Evolutionary conservation across 2,888 invertebrate species (phyloP), one percentile per base, ranked within the genome.

Genomic region (Aphodius granarius): DNA sequence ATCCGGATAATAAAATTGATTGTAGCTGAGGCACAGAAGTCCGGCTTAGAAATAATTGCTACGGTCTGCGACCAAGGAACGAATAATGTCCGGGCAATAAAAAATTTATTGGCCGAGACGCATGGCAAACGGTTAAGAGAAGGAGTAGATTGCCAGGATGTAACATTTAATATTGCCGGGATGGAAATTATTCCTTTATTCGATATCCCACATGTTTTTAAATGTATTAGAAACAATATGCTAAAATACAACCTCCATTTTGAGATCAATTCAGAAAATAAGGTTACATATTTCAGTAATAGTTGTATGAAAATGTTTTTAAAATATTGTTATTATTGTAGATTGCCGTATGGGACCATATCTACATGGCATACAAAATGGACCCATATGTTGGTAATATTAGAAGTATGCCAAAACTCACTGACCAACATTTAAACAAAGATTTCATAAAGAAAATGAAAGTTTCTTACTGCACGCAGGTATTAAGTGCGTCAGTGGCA

Each of bases 391-490:
- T 70, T 15, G 76, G 76, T 13, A 66, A 66, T 43, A 43, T 78
- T 5, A 70, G 76, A 20, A 70, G 17, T 6, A 75, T 78, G 74
- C 75, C 75, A 13, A 73, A 75, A 63, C 17, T 78, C 19, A 78
- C 76, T 13, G 78, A 76, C 9, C 18, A 20, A 1, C 79, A 79
- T 75, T 73, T 79, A 9, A 71, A 74, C 16, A 75, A 76, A 9
- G 19, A 17, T 18, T 18, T 63, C n/a, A 77, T 76, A n/a, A 77
- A 75, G 9, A 79, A 79, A 74, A 77, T 79, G 78, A 79, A 76
- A 70, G 79, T 79, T 15, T 78, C 76, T 9, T 75, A 71, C n/a
- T 76, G 78, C 62, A 76, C 78, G 0, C 76, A 78, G 65, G 76
- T 73, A 1, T 65, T 76, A 9, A 76, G 76, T 19, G 62, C 23